Base-by-base conservation (phyloP, 2,113 vertebrate species). In the Archilochus colubris region DNA sequence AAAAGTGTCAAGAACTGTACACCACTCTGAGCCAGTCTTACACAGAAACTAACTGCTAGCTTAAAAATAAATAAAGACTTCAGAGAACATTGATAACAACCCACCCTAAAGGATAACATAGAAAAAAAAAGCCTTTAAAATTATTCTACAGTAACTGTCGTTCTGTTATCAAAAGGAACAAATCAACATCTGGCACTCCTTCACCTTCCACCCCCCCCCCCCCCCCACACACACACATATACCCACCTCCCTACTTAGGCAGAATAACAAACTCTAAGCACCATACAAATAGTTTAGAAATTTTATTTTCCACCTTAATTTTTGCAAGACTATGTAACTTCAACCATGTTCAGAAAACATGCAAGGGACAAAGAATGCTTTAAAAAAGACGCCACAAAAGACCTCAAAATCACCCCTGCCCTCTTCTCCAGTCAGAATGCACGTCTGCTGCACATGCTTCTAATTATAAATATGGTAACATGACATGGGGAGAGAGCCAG, bases 401-500 rank as follows among this genome's bases (percentile, higher is more conserved):
- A 81, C 88, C 94, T 92, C 89, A 46, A 95, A 94, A 94, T 87
- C 95, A 94, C 82, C 81, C 36, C 53, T 94, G 81, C 27, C 58
- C 84, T 92, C 89, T 81, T 53, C 82, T 83, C 75, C 72, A 69
- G 50, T 23, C 50, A 78, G 53, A 90, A 69, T 6, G 20, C 30
- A 88, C 78, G 40, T 30, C 80, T 90, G 43, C 61, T 74, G 54
- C 73, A 15, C 14, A 53, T 2, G 2, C 76, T 95, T 96, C 95
- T 95, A 96, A 95, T 81, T 96, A 94, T 96, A 96, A 95, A 86
- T 48, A 78, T 0, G 40, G 96, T 86, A 96, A 96, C 91, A 89
- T 90, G 88, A 93, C 92, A 96, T 94, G 76, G 13, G 33, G 59
- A 82, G 27, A 93, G 51, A 40, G 80, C 33, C 76, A 93, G 69